A percentile compares a stretch with the other conserved stretches of the same genome.
phyloP scores from a whole-genome alignment of 1,140 invertebrate genomes.

The Panagrolaimus sp. region DNA sequence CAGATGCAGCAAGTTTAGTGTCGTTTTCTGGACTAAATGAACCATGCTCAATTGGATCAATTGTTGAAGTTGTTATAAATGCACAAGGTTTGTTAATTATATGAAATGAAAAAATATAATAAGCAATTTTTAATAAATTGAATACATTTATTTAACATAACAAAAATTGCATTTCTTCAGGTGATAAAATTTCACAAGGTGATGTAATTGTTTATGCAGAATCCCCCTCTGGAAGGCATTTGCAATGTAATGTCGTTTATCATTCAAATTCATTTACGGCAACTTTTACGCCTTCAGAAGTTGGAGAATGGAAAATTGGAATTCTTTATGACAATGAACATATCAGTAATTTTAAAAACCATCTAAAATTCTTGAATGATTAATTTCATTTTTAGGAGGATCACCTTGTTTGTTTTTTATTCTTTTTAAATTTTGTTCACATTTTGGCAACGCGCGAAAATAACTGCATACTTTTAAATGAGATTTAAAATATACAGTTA shows the following conservation, averaged over 20 bases:
- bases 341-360: too few relatives aligned
- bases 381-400: too few relatives aligned
- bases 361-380: too few relatives aligned
- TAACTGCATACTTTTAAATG: too few relatives aligned
- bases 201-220: not conserved
- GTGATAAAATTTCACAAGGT: not conserved
- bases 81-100: too few relatives aligned
- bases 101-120: too few relatives aligned
- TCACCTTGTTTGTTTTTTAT: too few relatives aligned
- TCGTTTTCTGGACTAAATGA: slow-evolving; percentile 77
- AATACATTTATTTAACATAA: too few relatives aligned
- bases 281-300: slow-evolving; percentile 90
- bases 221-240: slow-evolving; percentile 71
- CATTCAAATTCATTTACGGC: slow-evolving; percentile 76
- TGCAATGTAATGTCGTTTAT: slow-evolving; percentile 71
- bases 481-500: too few relatives aligned
- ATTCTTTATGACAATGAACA: slow-evolving; percentile 90
- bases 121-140: too few relatives aligned
- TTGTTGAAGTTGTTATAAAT: slow-evolving; percentile 89
- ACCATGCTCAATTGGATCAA: slow-evolving; percentile 82
- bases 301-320: slow-evolving; percentile 87
- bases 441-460: too few relatives aligned
- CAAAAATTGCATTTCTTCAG: not conserved
- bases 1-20: slow-evolving; percentile 61
- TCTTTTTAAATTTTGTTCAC: too few relatives aligned